Evolutionary conservation across 1,140 invertebrate genomes (phyloP).

Genomic region (Drosophila eugracilis): DNA sequence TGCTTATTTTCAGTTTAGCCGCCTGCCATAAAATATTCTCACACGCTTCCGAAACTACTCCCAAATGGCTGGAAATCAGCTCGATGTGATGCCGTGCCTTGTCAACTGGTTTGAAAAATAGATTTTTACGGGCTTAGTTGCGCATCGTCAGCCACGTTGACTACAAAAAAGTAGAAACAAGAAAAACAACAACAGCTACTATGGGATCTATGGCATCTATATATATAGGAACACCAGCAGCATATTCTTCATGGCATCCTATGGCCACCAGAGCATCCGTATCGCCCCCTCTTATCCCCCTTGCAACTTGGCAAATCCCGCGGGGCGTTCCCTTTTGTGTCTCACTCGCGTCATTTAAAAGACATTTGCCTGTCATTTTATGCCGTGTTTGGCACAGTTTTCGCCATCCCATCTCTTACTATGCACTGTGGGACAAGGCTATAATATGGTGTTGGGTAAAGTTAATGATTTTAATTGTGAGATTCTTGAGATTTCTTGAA

Average conservation of each 20-base stretch:
- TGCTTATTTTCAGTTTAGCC: constrained; percentile 34
- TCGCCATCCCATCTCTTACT: constrained; percentile 38
- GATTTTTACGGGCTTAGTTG: constrained; percentile 82
- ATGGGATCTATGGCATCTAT: constrained; percentile 44
- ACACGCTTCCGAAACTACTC: constrained; percentile 52
- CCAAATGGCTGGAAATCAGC: constrained; percentile 43
- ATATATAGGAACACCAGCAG: constrained; percentile 39
- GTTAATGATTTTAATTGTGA: neutral
- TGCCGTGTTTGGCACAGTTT: constrained; percentile 82
- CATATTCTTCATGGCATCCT: constrained; percentile 44
- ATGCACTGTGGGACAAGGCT: constrained; percentile 13
- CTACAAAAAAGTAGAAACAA: neutral
- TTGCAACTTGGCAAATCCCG: constrained; percentile 64
- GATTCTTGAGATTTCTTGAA: neutral
- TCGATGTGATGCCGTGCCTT: constrained; percentile 55
- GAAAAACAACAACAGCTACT: constrained; percentile 7
- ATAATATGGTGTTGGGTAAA: neutral
- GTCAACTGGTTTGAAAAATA: constrained; percentile 83
- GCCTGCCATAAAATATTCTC: constrained; percentile 50
- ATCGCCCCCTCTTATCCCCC: constrained; percentile 12
- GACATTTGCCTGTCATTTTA: constrained; percentile 83
- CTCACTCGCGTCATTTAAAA: constrained; percentile 83
- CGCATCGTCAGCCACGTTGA: constrained; percentile 78
- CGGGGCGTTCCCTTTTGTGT: constrained; percentile 79
- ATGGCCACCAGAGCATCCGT: constrained; percentile 40